Conservation (phyloP, 2,113 vertebrate species). For the Cichladusa arquata region DNA sequence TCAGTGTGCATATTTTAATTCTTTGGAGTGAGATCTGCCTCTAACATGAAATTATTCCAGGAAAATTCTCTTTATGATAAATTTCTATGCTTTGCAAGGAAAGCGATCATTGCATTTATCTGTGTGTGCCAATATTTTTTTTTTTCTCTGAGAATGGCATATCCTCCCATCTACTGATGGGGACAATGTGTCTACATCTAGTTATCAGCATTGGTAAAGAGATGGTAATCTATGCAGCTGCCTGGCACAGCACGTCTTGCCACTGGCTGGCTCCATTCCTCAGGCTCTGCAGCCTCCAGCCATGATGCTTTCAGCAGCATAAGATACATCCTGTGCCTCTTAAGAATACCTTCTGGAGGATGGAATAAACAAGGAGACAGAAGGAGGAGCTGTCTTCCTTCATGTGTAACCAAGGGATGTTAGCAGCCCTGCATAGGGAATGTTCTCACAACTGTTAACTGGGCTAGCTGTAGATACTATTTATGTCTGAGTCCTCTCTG, state of each 20-base stretch:
- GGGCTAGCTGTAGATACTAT: background rate
- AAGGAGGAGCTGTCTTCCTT: constrained; percentile 4
- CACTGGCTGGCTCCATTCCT: background rate
- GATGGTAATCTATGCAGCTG: background rate
- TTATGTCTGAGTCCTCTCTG: background rate
- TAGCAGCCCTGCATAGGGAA: background rate
- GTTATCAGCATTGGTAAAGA: background rate
- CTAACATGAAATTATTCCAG: background rate
- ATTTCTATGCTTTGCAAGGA: background rate
- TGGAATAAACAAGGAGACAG: background rate
- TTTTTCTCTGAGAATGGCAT: background rate
- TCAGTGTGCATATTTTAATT: background rate
- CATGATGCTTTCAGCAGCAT: background rate
- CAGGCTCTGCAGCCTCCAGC: background rate
- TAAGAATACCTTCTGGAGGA: background rate
- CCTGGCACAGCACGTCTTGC: background rate
- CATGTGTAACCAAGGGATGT: background rate
- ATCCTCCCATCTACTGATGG: background rate
- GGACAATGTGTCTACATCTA: background rate
- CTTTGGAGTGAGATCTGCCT: background rate
- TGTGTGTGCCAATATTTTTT: background rate
- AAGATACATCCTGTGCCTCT: background rate
- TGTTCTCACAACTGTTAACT: background rate
- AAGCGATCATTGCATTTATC: background rate
- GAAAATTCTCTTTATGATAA: background rate